Evolutionary conservation across 2,797 vertebrate species (phyloP).

Genomic region (Anguilla obscura): DNA sequence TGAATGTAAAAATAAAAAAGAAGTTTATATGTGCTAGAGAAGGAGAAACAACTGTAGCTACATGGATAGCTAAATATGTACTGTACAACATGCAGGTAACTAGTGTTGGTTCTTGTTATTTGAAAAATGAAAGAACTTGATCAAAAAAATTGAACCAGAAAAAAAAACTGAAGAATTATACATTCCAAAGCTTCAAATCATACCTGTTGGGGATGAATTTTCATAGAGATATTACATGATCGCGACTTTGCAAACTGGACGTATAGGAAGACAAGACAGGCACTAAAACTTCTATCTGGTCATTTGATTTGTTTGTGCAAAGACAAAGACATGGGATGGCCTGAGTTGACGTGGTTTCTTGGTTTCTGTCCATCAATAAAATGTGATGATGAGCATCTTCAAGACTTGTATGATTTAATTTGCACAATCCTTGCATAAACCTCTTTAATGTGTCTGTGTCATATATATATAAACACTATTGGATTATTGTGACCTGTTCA

Average conservation of each 20-base stretch:
- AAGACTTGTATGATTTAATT: neutral
- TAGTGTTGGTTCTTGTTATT: neutral
- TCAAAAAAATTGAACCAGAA: neutral
- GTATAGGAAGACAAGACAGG: neutral
- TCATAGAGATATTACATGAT: neutral
- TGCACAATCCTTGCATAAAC: neutral
- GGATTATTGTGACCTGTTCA: too few relatives aligned
- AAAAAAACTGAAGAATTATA: neutral
- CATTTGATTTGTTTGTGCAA: neutral
- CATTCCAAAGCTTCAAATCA: neutral
- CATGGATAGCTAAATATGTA: neutral
- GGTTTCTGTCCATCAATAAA: conserved; percentile 29
- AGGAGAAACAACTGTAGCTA: neutral
- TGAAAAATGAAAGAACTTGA: neutral
- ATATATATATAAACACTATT: neutral
- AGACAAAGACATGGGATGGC: neutral
- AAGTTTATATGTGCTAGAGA: neutral
- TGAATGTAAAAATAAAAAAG: neutral
- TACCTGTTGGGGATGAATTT: neutral
- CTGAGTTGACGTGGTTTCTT: conserved; percentile 2
- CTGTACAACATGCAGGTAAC: neutral
- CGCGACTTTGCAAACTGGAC: neutral
- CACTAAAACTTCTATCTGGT: neutral
- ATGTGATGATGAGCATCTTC: conserved; percentile 11
- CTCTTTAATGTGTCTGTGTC: neutral